These are phyloP conservation scores for Melolontha melolontha DNA, from an alignment of 2,888 invertebrate genomes.

Conservation along the genomic window DNA sequence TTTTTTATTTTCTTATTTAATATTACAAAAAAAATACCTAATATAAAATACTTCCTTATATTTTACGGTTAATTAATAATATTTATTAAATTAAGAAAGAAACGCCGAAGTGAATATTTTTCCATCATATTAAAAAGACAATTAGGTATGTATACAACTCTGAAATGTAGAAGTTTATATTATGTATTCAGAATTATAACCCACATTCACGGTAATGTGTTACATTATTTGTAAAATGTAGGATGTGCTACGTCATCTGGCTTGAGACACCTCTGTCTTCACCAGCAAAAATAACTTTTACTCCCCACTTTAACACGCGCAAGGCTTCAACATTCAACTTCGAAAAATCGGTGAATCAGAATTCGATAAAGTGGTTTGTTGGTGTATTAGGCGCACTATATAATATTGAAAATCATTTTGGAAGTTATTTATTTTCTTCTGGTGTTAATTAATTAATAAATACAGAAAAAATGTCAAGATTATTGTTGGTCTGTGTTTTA, in stretches of 20 bases:
- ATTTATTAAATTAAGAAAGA: too few species aligned
- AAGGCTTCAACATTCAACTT: constrained; percentile 1
- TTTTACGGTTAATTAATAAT: too few species aligned
- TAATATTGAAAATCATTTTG: background rate
- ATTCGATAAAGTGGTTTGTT: constrained; percentile 3
- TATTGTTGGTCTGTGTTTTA: constrained; percentile 17
- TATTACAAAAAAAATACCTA: too few species aligned
- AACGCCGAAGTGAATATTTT: too few species aligned
- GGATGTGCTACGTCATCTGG: constrained; percentile 8
- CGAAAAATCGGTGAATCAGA: constrained; percentile 28
- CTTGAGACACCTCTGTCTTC: constrained; percentile 28
- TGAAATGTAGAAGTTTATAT: too few species aligned
- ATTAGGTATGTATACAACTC: too few species aligned
- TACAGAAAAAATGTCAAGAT: constrained; percentile 17
- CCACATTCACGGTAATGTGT: too few species aligned
- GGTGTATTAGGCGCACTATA: background rate
- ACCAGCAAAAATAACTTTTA: background rate
- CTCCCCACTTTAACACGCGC: constrained; percentile 27
- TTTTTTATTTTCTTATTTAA: too few species aligned
- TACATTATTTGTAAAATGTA: constrained; percentile 4
- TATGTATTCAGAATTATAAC: too few species aligned
- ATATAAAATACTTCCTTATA: too few species aligned
- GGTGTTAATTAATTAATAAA: background rate
- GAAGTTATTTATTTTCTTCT: background rate
- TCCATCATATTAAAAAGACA: too few species aligned